Percentiles rank a stretch among this genome's conserved stretches.
Evolutionary conservation across 2,888 invertebrate genomes (phyloP).

Genomic region (Melitaea athalia): DNA sequence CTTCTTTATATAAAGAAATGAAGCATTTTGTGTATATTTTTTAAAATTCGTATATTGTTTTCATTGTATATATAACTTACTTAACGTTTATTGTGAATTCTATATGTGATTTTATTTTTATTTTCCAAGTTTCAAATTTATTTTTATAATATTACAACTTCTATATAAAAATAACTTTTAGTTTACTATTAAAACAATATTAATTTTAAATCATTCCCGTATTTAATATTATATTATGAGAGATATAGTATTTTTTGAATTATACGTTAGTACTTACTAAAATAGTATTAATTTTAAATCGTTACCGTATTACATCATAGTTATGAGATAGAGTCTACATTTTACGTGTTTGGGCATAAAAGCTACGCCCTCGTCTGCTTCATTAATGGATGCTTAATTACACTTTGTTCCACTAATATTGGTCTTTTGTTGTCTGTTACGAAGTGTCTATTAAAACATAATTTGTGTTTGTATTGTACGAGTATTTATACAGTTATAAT

Average conservation of each 20-base stretch:
- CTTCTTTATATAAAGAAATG: neutral
- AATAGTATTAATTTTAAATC: neutral
- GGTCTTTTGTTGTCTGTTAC: constrained; percentile 51
- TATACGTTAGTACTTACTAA: neutral
- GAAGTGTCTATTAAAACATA: constrained; percentile 27
- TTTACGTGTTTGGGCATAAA: constrained; percentile 44
- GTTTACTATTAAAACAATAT: neutral
- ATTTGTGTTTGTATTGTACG: constrained; percentile 24
- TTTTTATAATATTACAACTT: no score
- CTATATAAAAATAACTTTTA: neutral
- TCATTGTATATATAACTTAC: no score
- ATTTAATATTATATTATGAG: constrained; percentile 9
- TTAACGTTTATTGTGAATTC: no score
- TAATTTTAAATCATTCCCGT: neutral
- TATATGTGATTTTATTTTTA: no score
- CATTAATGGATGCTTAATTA: constrained; percentile 70
- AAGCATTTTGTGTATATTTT: neutral
- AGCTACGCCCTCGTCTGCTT: constrained; percentile 46
- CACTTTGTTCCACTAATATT: constrained; percentile 64
- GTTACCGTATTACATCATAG: constrained; percentile 12
- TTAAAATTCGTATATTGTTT: no score
- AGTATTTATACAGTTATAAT: constrained; percentile 25
- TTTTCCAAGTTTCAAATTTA: no score
- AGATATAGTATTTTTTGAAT: neutral
- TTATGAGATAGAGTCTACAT: constrained; percentile 13